Percentiles rank a stretch among this genome's conserved stretches.
Conservation (phyloP, 2,113 vertebrate genomes). For the Boleophthalmus pectinirostris region DNA sequence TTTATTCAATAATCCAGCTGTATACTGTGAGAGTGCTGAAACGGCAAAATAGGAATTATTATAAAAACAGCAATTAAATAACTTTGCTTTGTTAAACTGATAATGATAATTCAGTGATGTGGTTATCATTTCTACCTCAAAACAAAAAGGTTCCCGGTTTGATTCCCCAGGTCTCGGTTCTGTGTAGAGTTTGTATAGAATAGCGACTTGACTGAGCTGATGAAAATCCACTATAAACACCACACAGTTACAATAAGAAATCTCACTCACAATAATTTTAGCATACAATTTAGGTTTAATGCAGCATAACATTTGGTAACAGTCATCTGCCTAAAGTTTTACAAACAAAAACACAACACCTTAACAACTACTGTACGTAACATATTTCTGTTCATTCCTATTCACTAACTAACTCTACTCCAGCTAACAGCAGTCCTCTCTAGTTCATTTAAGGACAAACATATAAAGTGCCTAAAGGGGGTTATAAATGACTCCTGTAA, state of each 20-base stretch:
- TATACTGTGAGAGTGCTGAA: too few relatives aligned
- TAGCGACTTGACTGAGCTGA: not conserved
- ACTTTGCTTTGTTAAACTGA: too few relatives aligned
- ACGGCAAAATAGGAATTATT: too few relatives aligned
- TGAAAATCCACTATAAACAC: not conserved
- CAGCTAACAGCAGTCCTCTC: not conserved
- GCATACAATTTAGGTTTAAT: conserved; percentile 38
- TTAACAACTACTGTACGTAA: not conserved
- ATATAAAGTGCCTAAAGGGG: conserved; percentile 15
- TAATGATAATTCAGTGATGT: too few relatives aligned
- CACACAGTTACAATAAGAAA: not conserved
- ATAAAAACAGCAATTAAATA: too few relatives aligned
- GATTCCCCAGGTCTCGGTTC: too few relatives aligned
- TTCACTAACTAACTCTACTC: conserved; percentile 3
- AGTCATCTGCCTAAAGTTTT: conserved; percentile 15
- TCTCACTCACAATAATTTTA: not conserved
- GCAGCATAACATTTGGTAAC: conserved; percentile 15
- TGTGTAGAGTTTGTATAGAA: not conserved
- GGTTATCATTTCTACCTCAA: too few relatives aligned
- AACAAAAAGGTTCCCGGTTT: too few relatives aligned
- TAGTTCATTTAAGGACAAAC: not conserved
- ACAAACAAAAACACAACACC: not conserved
- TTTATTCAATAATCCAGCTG: too few relatives aligned
- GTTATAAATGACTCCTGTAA: conserved; percentile 16
- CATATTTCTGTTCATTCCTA: not conserved